Evolutionary conservation across 2,888 invertebrate genomes (phyloP), one percentile per base, ranked within the genome.

Genomic region (Orthonychiurus folsomi): DNA sequence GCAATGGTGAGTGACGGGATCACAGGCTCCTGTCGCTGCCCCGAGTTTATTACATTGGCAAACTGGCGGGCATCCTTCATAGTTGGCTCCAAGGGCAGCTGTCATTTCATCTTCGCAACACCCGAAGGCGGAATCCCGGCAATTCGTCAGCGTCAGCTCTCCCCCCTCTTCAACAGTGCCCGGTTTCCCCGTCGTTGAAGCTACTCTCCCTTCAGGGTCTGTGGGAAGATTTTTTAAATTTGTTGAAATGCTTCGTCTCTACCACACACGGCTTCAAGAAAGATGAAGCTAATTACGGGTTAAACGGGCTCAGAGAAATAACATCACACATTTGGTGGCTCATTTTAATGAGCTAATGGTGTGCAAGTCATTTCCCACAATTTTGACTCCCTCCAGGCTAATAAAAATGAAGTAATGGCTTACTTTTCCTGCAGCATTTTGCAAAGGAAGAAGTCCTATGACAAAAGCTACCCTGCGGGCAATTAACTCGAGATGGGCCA

Each of bases 381-480:
- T 37, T 15, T 37, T 37, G 37, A 37, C 5, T 15, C 15, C 5
- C 15, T 37, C 9, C 37, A 37, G 5, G 5, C 37, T 15, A 37
- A 9, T 37, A 37, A 37, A 37, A 37, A 37, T n/a, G n/a, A 15
- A 37, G 15, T 9, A 37, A 37, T 37, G 37, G 37, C 73, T 76
- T 77, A 88, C 89, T 87, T 84, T 91, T 89, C 72, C 83, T 84
- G 76, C 93, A 93, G 77, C 93, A 93, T 74, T 88, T 85, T 68
- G 90, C 87, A 74, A 89, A 88, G 71, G 86, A 83, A 57, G 86
- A 79, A 1, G 88, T 88, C 75, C 88, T 87, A 78, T 93, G 92
- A 77, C 93, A 93, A 79, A 91, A 92, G 76, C 86, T 87, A 73
- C 86, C 87, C 1, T 76, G 70, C 20, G 92, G 91, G 76, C 93